Base-by-base conservation (phyloP, 1,140 invertebrate species). In the Druon quercuslanigerum region DNA sequence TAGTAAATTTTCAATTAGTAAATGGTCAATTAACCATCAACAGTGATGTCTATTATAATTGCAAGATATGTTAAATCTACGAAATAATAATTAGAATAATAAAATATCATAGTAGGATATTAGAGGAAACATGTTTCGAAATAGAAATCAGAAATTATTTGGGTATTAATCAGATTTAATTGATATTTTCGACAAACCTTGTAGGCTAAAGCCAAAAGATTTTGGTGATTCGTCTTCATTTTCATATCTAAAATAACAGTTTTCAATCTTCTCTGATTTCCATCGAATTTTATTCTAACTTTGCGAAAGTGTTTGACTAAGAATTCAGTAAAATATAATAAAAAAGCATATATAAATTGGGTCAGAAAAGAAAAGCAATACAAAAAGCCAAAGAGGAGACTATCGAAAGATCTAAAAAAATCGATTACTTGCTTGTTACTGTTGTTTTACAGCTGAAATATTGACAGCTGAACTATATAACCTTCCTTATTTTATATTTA, bases 1-100 rank as follows among this genome's bases (percentile, higher is more conserved):
- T 25, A 25, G 20, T 25, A 25, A 25, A 25, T 25, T 25, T 25
- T 25, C 20, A 25, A 3, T 9, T 8, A 46, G 40, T 46, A 46
- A 9, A 46, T 46, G 40, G 40, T 46, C 40, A 46, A 46, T 46
- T 46, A 46, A 46, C 25, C 25, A 46, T 46, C 40, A 46, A 78
- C 54, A 72, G 78, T 70, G 12, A 85, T 56, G 0, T 77, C 70
- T 0, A 73, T 9, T 16, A 84, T 51, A 14, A 81, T 81, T 40
- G 75, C 77, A 3, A 84, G 12, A 11, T 46, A 46, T 46, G 7
- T 46, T 46, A 8, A 46, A 46, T 9, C 40, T 46, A 46, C 7
- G 40, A 46, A 46, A 46, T 46, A 46, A 46, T 46, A 46, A 46
- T 46, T 0, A 9, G 7, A 46, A 46, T 46, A 46, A 46, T 9